phyloP scores from a whole-genome alignment of 2,113 vertebrate species.

The Gallinago undulata region DNA sequence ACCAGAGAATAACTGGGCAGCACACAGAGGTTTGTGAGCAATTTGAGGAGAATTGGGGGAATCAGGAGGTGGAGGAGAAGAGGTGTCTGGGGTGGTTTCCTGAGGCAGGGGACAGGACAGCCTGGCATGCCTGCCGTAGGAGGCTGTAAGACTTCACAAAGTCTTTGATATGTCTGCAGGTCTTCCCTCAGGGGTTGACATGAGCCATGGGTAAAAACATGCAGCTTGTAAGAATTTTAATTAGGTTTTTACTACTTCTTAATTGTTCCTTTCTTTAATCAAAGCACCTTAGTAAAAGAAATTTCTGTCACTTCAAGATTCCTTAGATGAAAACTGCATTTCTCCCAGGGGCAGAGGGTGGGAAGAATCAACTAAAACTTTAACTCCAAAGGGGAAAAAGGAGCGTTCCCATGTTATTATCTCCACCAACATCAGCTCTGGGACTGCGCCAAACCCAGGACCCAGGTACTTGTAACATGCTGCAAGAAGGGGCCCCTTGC shows the following conservation, averaged over 20 bases:
- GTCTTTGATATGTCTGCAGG: neutral
- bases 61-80: neutral
- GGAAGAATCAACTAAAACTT: neutral
- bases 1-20: fast-evolving
- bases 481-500: neutral
- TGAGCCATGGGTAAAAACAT: neutral
- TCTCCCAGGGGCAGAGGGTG: neutral
- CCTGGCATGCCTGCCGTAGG: fast-evolving
- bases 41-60: neutral
- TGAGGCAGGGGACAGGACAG: neutral
- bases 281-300: neutral
- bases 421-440: neutral
- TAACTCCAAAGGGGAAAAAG: neutral
- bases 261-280: neutral
- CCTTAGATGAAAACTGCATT: neutral
- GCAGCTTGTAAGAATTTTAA: neutral
- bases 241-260: neutral
- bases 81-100: neutral
- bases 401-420: neutral
- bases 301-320: neutral
- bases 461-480: neutral
- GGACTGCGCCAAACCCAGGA: neutral
- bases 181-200: neutral
- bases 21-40: neutral
- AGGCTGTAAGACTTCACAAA: neutral